Conservation (phyloP, 1,140 invertebrate species). For the Drosophila neocordata region DNA sequence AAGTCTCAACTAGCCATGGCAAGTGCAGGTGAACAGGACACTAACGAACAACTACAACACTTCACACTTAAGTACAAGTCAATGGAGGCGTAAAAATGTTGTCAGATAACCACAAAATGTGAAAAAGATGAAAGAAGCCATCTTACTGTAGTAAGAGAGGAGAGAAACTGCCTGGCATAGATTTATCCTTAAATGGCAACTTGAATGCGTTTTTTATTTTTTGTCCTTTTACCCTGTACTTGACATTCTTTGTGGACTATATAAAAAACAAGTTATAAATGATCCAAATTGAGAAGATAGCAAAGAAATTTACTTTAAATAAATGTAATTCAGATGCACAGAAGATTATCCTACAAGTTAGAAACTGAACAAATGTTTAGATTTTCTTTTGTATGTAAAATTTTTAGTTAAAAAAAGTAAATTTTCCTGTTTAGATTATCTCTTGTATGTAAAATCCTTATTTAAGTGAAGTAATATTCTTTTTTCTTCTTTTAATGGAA, state of each 20-base stretch:
- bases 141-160: not conserved
- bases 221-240: not conserved
- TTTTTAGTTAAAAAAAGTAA: too few species aligned
- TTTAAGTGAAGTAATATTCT: too few species aligned
- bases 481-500: too few species aligned
- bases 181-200: not conserved
- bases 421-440: too few species aligned
- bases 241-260: not conserved
- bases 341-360: not conserved
- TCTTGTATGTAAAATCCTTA: too few species aligned
- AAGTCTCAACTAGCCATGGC: constrained; percentile 6
- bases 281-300: not conserved
- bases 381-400: too few species aligned
- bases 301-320: too few species aligned
- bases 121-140: not conserved
- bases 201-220: not conserved
- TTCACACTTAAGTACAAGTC: constrained; percentile 40
- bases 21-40: constrained; percentile 21
- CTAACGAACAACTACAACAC: constrained; percentile 19
- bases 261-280: not conserved
- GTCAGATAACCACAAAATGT: constrained; percentile 10
- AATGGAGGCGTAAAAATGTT: constrained; percentile 58
- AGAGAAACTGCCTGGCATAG: not conserved
- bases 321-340: not conserved
- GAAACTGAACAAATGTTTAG: too few species aligned